Conservation (phyloP, 2,113 vertebrate genomes). For the Bos indicus region DNA sequence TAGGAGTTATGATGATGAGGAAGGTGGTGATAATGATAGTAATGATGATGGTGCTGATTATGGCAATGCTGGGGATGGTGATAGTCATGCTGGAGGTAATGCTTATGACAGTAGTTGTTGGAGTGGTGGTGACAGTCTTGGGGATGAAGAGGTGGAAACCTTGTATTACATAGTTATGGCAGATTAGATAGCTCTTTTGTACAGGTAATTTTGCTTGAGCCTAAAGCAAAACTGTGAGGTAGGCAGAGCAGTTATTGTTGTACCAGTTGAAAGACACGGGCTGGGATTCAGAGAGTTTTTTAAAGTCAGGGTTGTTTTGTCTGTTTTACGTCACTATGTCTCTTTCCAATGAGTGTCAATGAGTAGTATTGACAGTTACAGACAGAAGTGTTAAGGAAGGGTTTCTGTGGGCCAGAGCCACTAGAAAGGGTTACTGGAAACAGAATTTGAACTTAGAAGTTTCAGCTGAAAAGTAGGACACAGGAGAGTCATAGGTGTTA, state of each 20-base stretch:
- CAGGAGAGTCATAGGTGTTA: not conserved
- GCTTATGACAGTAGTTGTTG: not conserved
- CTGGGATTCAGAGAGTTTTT: not conserved
- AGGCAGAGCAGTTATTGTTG: not conserved
- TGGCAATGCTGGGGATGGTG: not conserved
- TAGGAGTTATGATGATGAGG: not conserved
- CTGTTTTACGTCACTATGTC: not conserved
- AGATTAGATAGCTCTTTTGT: not conserved
- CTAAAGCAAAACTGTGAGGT: not conserved
- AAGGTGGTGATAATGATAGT: fast-evolving
- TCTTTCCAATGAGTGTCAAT: not conserved
- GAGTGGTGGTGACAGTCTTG: no score
- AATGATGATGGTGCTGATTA: fast-evolving
- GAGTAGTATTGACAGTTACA: not conserved
- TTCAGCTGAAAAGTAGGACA: not conserved
- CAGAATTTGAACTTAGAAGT: not conserved
- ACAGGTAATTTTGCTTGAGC: not conserved
- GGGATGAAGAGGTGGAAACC: not conserved
- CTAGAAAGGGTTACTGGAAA: not conserved
- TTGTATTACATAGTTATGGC: not conserved
- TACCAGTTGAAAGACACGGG: not conserved
- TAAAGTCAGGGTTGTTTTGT: not conserved
- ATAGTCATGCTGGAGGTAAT: not conserved
- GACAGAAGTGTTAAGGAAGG: not conserved
- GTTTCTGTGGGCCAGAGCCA: not conserved